Percentiles rank a stretch among this genome's conserved stretches.
These are phyloP conservation scores for Rachycentron canadum DNA, from an alignment of 2,797 vertebrate genomes.

Conservation along the genomic window DNA sequence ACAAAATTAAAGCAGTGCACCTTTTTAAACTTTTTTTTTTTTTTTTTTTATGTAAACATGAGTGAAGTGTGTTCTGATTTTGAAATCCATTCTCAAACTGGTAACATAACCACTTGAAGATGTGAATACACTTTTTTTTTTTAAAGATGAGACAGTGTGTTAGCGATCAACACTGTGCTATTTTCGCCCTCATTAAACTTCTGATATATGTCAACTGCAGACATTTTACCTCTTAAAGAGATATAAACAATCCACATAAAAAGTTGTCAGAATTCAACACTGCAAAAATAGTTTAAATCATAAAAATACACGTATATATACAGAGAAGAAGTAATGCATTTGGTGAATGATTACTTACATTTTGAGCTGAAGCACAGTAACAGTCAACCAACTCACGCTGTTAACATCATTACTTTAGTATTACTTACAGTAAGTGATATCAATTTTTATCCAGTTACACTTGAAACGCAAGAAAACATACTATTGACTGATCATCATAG, in stretches of 20 bases:
- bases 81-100: slow-evolving; percentile 62
- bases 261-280: slow-evolving; percentile 78
- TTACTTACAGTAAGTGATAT: slow-evolving; percentile 70
- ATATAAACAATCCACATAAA: slow-evolving; percentile 78
- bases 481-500: slow-evolving; percentile 70
- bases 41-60: slow-evolving; percentile 82
- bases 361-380: slow-evolving; percentile 73
- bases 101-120: slow-evolving; percentile 60
- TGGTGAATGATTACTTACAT: slow-evolving; percentile 76
- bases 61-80: slow-evolving; percentile 73
- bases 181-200: slow-evolving; percentile 59
- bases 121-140: slow-evolving; percentile 44
- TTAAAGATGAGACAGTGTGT: slow-evolving; percentile 65
- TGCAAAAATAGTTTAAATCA: slow-evolving; percentile 85
- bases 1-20: slow-evolving; percentile 80
- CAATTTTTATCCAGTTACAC: slow-evolving; percentile 70
- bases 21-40: slow-evolving; percentile 45
- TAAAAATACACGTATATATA: slow-evolving; percentile 80
- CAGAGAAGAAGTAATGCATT: slow-evolving; percentile 78
- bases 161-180: slow-evolving; percentile 65
- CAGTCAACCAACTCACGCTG: slow-evolving; percentile 63
- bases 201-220: slow-evolving; percentile 52
- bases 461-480: slow-evolving; percentile 70
- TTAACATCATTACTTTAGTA: slow-evolving; percentile 63
- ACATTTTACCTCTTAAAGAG: slow-evolving; percentile 75